Evolutionary conservation across 2,888 invertebrate genomes (phyloP), one percentile per base, ranked within the genome.

Genomic region (Lycia hirtaria): DNA sequence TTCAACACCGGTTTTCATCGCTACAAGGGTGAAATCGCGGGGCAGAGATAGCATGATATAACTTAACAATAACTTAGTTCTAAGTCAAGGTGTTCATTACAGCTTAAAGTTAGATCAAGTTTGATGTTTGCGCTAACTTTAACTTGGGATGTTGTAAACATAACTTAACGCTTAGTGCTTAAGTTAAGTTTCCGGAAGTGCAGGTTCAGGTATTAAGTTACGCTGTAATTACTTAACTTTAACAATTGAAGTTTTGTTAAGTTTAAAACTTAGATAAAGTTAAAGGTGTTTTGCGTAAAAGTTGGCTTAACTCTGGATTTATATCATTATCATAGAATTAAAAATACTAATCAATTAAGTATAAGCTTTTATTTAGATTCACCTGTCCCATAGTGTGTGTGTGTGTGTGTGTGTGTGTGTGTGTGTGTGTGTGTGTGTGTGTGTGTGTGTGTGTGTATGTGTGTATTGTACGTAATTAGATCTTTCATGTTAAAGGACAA

Each of bases 191-290:
- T 6, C 3, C 10, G 35, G 47, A 35, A 45, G 33, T 47, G 47
- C 47, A 47, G 12, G 14, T 7, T 22, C 14, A 45, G 35, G 24
- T 35, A 33, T 35, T 47, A 35, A 37, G 47, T 47, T 35, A 26
- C 15, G 12, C 15, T 47, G 47, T 47, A 33, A 47, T 47, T 47
- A 47, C 47, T 35, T 47, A 37, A 47, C 15, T 47, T 47, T 17
- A 35, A 35, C 35, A 26, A 47, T 35, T 26, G 24, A 47, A 47
- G 35, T 47, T 47, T 19, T 17, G 15, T 26, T 41, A 41, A 41
- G 41, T 17, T 26, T 26, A 28, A 41, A 41, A 3, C 12, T 41
- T 5, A 41, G 22, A 40, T 40, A 14, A 14, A 4, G 40, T 24
- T 40, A n/a, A 22, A n/a, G 12, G 3, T 5, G 20, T 6, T 38